Percentiles rank a stretch among this genome's conserved stretches.
phyloP scores from a whole-genome alignment of 2,113 vertebrate species.

The Tringa solitaria region DNA sequence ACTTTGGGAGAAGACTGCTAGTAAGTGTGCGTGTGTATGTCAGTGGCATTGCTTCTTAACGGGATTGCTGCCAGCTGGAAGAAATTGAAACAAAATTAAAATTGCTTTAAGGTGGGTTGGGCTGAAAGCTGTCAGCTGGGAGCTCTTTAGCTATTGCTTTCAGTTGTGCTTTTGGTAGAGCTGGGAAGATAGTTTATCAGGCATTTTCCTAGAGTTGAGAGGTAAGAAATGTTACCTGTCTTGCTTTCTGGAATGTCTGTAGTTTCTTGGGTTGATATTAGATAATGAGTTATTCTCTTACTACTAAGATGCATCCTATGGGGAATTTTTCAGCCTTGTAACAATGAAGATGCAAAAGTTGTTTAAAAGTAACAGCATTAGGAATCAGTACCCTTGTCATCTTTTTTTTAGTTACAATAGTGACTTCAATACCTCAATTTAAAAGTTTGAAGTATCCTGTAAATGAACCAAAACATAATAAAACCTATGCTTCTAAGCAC shows the following conservation, averaged over 20 bases:
- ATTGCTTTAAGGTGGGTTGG: not conserved
- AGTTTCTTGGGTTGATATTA: not conserved
- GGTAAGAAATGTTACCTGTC: not conserved
- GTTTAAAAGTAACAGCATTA: not conserved
- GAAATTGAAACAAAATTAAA: not conserved
- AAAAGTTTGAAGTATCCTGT: not conserved
- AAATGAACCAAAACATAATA: not conserved
- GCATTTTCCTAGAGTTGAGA: not conserved
- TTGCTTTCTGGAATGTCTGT: not conserved
- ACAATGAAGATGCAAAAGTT: not conserved
- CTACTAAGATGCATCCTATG: not conserved
- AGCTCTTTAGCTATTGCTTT: not conserved
- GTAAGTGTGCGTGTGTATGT: not conserved
- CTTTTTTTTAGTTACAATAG: not conserved
- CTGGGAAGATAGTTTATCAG: not conserved
- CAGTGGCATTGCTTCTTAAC: not conserved
- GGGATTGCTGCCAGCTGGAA: slow-evolving; percentile 9
- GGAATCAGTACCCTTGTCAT: too few relatives aligned
- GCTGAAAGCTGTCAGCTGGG: not conserved
- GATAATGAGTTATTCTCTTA: not conserved
- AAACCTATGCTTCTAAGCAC: not conserved
- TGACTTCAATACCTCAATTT: not conserved
- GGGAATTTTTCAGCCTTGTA: not conserved
- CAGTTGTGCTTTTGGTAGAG: not conserved
- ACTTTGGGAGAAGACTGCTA: not conserved